Evolutionary conservation across 1,140 invertebrate genomes (phyloP).

Genomic region (Acromyrmex heyeri): DNA sequence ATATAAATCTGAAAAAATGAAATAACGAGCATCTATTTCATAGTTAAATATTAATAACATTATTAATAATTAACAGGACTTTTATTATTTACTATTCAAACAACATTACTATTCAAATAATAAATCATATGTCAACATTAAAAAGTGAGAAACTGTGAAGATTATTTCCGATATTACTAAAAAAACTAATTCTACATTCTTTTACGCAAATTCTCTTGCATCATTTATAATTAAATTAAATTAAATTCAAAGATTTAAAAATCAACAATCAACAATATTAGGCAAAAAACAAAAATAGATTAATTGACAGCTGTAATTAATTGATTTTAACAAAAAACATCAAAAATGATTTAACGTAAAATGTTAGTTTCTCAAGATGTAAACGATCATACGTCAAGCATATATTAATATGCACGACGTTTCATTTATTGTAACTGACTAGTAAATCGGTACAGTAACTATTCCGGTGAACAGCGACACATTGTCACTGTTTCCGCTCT

Average conservation of each 20-base stretch:
- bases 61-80: not conserved
- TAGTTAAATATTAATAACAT: constrained; percentile 12
- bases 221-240: constrained; percentile 1
- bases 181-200: not conserved
- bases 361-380: not conserved
- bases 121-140: not conserved
- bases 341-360: not conserved
- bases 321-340: not conserved
- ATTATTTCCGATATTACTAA: constrained; percentile 8
- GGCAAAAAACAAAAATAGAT: not conserved
- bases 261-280: not conserved
- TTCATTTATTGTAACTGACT: not conserved
- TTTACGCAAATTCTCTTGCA: not conserved
- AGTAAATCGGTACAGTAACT: constrained; percentile 33
- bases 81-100: not conserved
- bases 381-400: constrained; percentile 1
- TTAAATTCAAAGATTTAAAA: not conserved
- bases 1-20: not conserved
- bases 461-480: constrained; percentile 61
- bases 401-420: not conserved
- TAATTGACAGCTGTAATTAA: not conserved
- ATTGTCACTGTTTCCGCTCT: not conserved
- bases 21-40: not conserved
- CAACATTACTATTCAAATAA: too few species aligned
- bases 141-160: not conserved